Evolutionary conservation across 2,113 vertebrate species (phyloP), one percentile per base, ranked within the genome.

Genomic region (Monopterus albus): DNA sequence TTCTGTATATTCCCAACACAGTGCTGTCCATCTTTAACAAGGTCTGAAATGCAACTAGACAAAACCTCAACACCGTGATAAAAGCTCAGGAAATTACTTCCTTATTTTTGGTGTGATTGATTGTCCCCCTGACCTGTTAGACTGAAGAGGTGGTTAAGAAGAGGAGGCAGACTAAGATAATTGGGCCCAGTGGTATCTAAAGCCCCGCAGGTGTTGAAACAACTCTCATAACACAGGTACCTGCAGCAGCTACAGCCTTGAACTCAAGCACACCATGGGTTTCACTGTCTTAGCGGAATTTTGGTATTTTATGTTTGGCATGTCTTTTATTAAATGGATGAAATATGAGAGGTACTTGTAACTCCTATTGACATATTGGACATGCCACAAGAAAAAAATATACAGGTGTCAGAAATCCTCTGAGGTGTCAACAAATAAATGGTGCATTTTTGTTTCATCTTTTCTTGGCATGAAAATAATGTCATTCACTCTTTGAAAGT

Each of bases 101-200:
- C 87, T 89, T 89, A 91, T 90, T 91, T 92, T 89, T 82, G 88
- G 67, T 77, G 76, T 91, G 88, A 92, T 92, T 92, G 91, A 92
- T 92, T 91, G 91, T 88, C 69, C 84, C 79, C 75, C 86, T 91
- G 89, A 90, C 91, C 91, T 79, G 87, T 84, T 83, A 83, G 86
- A 90, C 76, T 84, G 88, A 82, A 80, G 83, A 86, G 87, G 86
- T 87, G 84, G 83, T 92, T 90, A 83, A 85, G 77, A 89, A 77
- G 86, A 83, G 74, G 81, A 87, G 83, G 84, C 67, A 90, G 87
- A 83, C 84, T 58, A 67, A 73, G 78, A 89, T 92, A 92, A 92
- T 92, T 92, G 91, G 89, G 81, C 91, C 91, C 87, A 74, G 79
- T 89, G 82, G 91, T 90, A 91, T 89, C 86, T 75, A 83, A 90